Percentiles rank a stretch among this genome's conserved stretches.
phyloP scores from a whole-genome alignment of 2,113 vertebrate genomes.

The Poecile atricapillus region DNA sequence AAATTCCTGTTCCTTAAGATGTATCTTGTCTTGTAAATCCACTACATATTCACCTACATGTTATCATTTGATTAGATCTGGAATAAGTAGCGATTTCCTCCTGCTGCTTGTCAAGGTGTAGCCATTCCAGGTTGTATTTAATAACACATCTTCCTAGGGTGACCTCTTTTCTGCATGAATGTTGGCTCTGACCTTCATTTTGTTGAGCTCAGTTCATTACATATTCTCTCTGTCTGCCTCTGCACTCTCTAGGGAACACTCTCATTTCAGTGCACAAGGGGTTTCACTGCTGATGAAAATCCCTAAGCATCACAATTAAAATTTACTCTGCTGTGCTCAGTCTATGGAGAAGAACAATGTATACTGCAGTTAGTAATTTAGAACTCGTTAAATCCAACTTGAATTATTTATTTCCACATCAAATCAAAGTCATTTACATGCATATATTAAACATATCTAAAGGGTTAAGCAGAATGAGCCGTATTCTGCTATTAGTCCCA shows the following conservation, averaged over 20 bases:
- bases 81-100: not conserved
- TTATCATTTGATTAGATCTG: not conserved
- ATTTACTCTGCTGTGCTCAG: conserved; percentile 8
- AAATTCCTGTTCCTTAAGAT: not conserved
- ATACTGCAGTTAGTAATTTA: not conserved
- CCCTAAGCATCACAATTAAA: conserved; percentile 32
- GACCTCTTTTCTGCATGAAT: conserved; percentile 10
- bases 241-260: conserved; percentile 11
- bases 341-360: not conserved
- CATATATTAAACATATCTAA: not conserved
- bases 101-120: conserved; percentile 16
- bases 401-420: not conserved
- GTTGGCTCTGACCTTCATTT: conserved; percentile 42
- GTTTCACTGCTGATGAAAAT: conserved; percentile 42
- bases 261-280: not conserved
- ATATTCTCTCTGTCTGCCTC: conserved; percentile 5
- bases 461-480: not conserved
- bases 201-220: conserved; percentile 33
- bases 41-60: not conserved
- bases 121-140: not conserved
- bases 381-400: not conserved
- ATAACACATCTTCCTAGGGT: conserved; percentile 4
- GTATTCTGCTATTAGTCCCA: not conserved
- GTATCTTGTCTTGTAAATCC: not conserved
- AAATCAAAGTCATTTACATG: not conserved